phyloP scores from a whole-genome alignment of 2,113 vertebrate genomes.

The Camelus bactrianus region DNA sequence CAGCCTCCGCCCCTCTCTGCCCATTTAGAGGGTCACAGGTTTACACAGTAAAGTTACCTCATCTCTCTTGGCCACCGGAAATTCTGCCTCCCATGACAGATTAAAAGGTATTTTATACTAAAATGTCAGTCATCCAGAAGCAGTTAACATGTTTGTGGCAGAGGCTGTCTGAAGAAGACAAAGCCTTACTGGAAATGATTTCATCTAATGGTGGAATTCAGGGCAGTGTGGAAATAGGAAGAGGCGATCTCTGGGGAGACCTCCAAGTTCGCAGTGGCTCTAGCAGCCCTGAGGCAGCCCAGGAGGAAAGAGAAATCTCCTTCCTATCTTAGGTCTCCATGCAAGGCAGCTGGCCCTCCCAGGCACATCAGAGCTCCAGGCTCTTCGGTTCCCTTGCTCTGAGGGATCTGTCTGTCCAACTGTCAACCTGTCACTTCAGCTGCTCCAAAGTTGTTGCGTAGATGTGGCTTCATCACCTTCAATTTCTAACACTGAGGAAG shows the following conservation, averaged over 20 bases:
- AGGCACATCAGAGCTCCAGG: neutral
- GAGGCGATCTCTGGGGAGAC: neutral
- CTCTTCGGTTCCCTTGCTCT: constrained; percentile 7
- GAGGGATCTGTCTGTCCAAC: constrained; percentile 33
- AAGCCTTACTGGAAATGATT: neutral
- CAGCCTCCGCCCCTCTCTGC: neutral
- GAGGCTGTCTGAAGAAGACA: neutral
- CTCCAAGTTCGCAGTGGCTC: neutral
- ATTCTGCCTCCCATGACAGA: constrained; percentile 16
- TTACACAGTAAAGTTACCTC: neutral
- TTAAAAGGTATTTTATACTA: constrained; percentile 39
- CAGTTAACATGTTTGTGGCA: neutral
- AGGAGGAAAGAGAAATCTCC: neutral
- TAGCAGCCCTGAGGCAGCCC: neutral
- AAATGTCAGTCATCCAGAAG: constrained; percentile 39
- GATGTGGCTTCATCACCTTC: neutral
- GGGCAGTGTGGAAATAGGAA: neutral
- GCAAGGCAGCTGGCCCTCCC: neutral
- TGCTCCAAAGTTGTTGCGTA: constrained; percentile 18
- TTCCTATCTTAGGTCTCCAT: constrained; percentile 6
- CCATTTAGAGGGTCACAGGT: neutral
- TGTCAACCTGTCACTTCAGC: neutral
- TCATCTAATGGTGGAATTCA: neutral
- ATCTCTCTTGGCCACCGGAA: constrained; percentile 34
- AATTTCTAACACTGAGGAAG: neutral